Conservation (phyloP, 2,797 vertebrate genomes). For the Mormyrus hasselquistii region DNA sequence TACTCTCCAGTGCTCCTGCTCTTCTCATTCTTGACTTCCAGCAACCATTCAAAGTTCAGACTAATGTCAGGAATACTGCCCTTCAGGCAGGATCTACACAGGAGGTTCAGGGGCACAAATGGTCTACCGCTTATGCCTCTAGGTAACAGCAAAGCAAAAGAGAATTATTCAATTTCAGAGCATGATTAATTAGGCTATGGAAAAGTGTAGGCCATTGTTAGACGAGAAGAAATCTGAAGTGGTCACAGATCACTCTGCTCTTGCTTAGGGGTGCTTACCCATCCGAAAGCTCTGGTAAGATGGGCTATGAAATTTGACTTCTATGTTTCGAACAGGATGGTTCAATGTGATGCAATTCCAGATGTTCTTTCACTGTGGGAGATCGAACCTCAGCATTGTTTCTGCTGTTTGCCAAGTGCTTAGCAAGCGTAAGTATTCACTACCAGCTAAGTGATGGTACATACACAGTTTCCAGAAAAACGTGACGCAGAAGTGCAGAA, state of each 20-base stretch:
- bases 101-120: neutral
- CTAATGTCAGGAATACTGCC: neutral
- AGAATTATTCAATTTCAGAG: neutral
- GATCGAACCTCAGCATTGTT: neutral
- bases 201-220: neutral
- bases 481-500: neutral
- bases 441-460: neutral
- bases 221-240: neutral
- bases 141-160: neutral
- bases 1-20: neutral
- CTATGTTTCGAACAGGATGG: neutral
- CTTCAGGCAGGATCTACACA: neutral
- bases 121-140: neutral
- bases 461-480: neutral
- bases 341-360: neutral
- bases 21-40: neutral
- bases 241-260: neutral
- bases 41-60: neutral
- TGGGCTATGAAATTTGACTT: neutral
- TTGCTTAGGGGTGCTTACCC: neutral
- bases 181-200: neutral
- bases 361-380: neutral
- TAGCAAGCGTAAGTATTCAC: neutral
- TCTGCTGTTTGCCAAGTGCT: neutral
- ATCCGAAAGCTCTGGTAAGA: neutral